A percentile compares a stretch with the other conserved stretches of the same genome.
Conservation (phyloP, 2,888 invertebrate genomes). For the Nezara viridula region DNA sequence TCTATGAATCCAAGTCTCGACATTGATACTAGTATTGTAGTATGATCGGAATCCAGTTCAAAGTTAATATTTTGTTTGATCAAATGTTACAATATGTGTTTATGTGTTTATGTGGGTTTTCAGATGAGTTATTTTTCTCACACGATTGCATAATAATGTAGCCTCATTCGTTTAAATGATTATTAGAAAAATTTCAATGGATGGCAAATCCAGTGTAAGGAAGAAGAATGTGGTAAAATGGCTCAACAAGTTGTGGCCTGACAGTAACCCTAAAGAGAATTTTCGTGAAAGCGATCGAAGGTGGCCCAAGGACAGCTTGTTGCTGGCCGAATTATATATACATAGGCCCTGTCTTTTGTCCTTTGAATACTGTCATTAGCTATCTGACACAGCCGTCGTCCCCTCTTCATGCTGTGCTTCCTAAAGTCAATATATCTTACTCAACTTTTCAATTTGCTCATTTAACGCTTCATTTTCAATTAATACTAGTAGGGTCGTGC, state of each 20-base stretch:
- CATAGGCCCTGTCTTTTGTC: neutral
- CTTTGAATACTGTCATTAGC: neutral
- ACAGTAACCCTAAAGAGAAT: conserved; percentile 18
- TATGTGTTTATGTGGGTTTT: no score
- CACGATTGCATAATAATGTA: neutral
- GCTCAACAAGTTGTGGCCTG: conserved; percentile 42
- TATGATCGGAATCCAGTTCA: no score
- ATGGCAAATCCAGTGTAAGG: neutral
- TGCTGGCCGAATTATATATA: conserved; percentile 6
- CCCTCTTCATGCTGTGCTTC: neutral
- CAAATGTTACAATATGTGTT: no score
- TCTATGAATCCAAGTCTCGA: no score
- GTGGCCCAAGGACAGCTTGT: neutral
- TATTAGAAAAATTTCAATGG: neutral
- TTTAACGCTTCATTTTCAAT: neutral
- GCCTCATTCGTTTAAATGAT: neutral
- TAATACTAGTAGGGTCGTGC: no score
- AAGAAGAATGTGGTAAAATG: neutral
- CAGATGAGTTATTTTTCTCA: neutral
- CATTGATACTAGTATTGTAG: no score
- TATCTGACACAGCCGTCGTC: neutral
- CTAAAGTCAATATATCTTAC: neutral
- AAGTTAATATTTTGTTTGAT: no score
- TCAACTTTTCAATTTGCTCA: neutral
- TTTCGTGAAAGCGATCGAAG: conserved; percentile 41